A percentile compares a stretch with the other conserved stretches of the same genome.
These are phyloP conservation scores for Phoenoteleia sp. DNA, from an alignment of 2,888 invertebrate genomes.

Conservation along the genomic window DNA sequence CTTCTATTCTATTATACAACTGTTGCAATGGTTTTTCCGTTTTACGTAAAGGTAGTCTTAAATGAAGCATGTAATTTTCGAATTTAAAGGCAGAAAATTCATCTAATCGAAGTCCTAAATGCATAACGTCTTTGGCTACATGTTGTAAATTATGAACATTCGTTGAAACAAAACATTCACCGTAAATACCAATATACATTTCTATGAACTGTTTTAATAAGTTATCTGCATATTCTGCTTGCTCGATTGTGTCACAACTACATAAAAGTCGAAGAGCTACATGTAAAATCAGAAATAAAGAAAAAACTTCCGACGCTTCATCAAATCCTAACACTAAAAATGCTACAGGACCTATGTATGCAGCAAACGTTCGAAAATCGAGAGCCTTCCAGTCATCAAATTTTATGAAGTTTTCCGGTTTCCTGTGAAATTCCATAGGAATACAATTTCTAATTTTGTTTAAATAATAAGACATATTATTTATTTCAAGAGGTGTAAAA, in stretches of 20 bases:
- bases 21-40: background rate
- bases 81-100: slow-evolving; percentile 31
- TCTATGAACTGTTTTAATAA: slow-evolving; percentile 16
- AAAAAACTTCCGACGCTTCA: slow-evolving; percentile 4
- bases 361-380: slow-evolving; percentile 44
- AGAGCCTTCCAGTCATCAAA: slow-evolving; percentile 42
- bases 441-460: background rate
- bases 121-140: slow-evolving; percentile 20
- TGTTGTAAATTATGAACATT: slow-evolving; percentile 46
- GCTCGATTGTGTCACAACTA: background rate
- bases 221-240: slow-evolving; percentile 33
- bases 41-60: slow-evolving; percentile 11
- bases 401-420: slow-evolving; percentile 21
- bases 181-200: slow-evolving; percentile 19
- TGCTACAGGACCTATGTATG: slow-evolving; percentile 42
- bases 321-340: slow-evolving; percentile 3
- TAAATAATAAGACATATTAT: slow-evolving; percentile 1
- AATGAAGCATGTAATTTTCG: slow-evolving; percentile 44
- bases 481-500: background rate
- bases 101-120: slow-evolving; percentile 6
- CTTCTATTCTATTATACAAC: background rate
- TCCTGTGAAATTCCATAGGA: slow-evolving; percentile 33
- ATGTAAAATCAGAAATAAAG: slow-evolving; percentile 36
- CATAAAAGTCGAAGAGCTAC: slow-evolving; percentile 27
- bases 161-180: slow-evolving; percentile 18